Base-by-base conservation (phyloP, 1,140 invertebrate genomes). In the Drosophila aff. region DNA sequence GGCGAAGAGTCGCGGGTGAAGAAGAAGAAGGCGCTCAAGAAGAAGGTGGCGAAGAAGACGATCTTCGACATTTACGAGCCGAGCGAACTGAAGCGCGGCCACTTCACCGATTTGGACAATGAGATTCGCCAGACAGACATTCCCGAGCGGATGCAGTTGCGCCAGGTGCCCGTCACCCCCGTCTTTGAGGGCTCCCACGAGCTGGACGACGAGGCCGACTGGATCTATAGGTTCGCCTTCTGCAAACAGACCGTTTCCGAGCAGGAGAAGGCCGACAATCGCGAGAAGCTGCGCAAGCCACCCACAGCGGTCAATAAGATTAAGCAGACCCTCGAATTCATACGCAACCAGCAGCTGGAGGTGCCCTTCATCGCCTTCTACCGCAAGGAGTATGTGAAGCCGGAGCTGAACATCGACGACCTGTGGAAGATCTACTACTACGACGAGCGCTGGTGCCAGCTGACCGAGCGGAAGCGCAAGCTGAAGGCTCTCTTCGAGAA, bases 281-380 rank as follows among this genome's bases (percentile, higher is more conserved):
- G 91, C 0, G 89, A 92, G 31, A 91, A 89, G 60, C 74, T 82
- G 73, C 85, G 85, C 7, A 93, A 93, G 74, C 92, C 91, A 66
- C 68, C 92, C 85, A 94, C 78, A 76, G 89, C 96, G 0, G 94
- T 98, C 9, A 95, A 95, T 15, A 99, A 99, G 93, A 99, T 99
- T 18, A 96, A 96, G 52, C 98, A 99, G 93, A 97, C 98, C 0
- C 93, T 99, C 0, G 97, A 99, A 76, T 99, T 99, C 86, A 99
- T 99, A 95, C 94, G 99, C 16, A 99, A 99, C 93, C 97, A 99
- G 81, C 96, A 97, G 40, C 95, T 98, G 81, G 98, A 99, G 94
- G 98, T 99, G 28, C 98, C 99, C 2, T 99, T 99, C 91, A 99
- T 99, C 82, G 97, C 98, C 0, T 99, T 99, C 93, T 99, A 99